Conservation (phyloP, 2,113 vertebrate species). For the Sitta europaea region DNA sequence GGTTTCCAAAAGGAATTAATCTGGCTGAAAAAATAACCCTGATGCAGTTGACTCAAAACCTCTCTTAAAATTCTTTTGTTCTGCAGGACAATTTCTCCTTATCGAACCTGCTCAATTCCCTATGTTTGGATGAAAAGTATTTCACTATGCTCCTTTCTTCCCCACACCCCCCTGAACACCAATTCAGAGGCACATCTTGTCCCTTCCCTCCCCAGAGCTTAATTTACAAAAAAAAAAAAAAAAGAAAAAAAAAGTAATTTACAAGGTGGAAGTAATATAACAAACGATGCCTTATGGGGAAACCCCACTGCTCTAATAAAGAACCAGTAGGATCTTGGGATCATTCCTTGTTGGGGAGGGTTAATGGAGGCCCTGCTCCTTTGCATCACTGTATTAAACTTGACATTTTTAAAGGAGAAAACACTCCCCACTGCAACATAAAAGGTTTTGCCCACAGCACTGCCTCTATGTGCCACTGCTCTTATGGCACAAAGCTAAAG, state of each 20-base stretch:
- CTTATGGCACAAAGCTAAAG: background rate
- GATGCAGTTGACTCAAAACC: background rate
- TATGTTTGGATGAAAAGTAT: background rate
- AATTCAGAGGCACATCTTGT: background rate
- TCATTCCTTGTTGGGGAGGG: conserved; percentile 18
- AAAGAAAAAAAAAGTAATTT: background rate
- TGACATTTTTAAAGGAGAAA: conserved; percentile 57
- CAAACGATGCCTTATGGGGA: conserved; percentile 52
- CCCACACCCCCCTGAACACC: background rate
- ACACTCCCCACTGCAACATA: conserved; percentile 1
- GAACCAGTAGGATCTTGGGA: conserved; percentile 18
- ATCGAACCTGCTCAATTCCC: background rate
- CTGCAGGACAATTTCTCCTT: background rate
- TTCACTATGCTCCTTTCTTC: background rate
- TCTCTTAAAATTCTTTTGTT: background rate
- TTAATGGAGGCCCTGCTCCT: conserved; percentile 50
- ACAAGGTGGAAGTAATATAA: conserved; percentile 49
- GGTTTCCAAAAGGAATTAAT: background rate
- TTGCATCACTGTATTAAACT: conserved; percentile 28
- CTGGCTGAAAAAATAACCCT: background rate
- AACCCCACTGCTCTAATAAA: conserved; percentile 47
- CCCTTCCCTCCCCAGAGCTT: background rate
- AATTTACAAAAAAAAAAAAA: background rate
- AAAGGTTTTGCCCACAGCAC: conserved; percentile 46
- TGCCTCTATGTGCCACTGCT: background rate